Evolutionary conservation across 2,113 vertebrate species (phyloP), one percentile per base, ranked within the genome.

Genomic region (Paradoxurus hermaphroditus): DNA sequence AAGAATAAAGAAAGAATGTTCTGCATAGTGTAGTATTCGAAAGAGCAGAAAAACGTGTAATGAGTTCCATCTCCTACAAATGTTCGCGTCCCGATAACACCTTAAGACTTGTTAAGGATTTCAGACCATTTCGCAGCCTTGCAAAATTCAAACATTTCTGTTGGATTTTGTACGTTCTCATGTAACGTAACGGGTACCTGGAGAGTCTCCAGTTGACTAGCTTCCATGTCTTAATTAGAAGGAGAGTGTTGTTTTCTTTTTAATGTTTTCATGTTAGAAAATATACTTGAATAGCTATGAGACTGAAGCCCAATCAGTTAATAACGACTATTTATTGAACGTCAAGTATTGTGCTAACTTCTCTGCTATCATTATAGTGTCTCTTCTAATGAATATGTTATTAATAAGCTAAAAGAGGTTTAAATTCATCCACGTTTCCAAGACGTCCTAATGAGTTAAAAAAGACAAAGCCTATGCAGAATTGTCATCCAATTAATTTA

Each of bases 391-490:
- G 93, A 91, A 39, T 72, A 46, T 36, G 16, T 77, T 82, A 68
- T 83, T 91, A 95, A 78, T 59, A 72, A 87, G 56, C 49, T 87
- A 18, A 51, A 88, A 90, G 90, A 34, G 27, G 5, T 41, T 91
- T 89, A 36, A 88, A 72, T 92, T 41, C 70, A 62, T 49, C 67
- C 2, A 31, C 65, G 49, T 90, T 90, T 82, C 65, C 49, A 62
- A 96, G 86, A 85, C 86, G 85, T 88, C 36, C 67, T 46, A 94
- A 79, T 90, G 59, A 81, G 59, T 79, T 96, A 90, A 95, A 97
- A 93, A 85, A 49, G 44, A 78, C 31, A 78, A 51, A 96, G 34
- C 62, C 67, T 36, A 34, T 25, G 44, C 8, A 86, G 77, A 97
- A 94, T 92, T 92, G 63, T 70, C 59, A 94, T 51, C 44, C 89